A percentile compares a stretch with the other conserved stretches of the same genome.
Evolutionary conservation across 1,140 invertebrate species (phyloP).

Genomic region (Ridgeia piscesae): DNA sequence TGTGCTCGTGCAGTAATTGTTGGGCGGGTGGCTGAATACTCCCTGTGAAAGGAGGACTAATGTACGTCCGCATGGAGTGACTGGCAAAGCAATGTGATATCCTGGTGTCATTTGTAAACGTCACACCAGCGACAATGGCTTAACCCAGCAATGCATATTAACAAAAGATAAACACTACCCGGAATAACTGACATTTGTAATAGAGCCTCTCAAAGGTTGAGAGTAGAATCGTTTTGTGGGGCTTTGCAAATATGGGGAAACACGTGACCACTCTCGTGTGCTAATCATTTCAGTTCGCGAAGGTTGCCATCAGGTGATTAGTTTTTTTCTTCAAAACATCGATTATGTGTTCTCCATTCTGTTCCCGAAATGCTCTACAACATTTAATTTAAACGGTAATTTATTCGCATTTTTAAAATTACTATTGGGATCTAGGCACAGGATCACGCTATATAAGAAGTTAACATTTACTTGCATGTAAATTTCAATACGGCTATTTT

Average conservation of each 20-base stretch:
- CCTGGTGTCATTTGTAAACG: too few relatives aligned
- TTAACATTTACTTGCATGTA: too few relatives aligned
- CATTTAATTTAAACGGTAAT: not conserved
- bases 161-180: too few relatives aligned
- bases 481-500: too few relatives aligned
- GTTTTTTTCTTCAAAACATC: too few relatives aligned
- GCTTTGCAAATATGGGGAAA: not conserved
- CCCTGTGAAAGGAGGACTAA: not conserved
- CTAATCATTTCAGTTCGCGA: not conserved
- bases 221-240: not conserved
- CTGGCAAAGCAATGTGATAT: not conserved
- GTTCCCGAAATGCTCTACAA: not conserved
- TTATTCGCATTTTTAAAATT: too few relatives aligned
- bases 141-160: too few relatives aligned
- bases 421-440: too few relatives aligned
- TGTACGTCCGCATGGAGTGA: not conserved
- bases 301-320: not conserved
- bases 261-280: not conserved
- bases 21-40: not conserved
- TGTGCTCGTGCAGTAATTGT: not conserved
- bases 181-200: too few relatives aligned
- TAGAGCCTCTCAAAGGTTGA: not conserved
- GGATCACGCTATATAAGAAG: too few relatives aligned
- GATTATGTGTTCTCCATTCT: not conserved
- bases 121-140: too few relatives aligned